Conservation (phyloP, 2,113 vertebrate species). For the Chionodraco myersi region DNA sequence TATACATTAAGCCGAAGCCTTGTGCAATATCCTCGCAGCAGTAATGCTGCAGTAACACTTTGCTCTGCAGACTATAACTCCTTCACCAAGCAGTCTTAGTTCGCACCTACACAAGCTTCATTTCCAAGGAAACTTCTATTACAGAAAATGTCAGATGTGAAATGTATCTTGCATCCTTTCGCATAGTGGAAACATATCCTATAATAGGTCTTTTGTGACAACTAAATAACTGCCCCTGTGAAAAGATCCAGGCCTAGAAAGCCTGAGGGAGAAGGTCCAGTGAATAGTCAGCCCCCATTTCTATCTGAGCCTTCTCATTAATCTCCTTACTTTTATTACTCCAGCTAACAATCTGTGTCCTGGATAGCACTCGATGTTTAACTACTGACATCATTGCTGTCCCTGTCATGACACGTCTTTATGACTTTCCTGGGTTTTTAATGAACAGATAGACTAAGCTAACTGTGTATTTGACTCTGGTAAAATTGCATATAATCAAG, state of each 20-base stretch:
- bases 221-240: conserved; percentile 22
- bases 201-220: conserved; percentile 39
- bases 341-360: conserved; percentile 28
- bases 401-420: background rate
- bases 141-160: background rate
- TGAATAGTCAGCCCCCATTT: conserved; percentile 40
- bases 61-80: conserved; percentile 12
- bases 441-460: background rate
- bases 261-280: conserved; percentile 29
- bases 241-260: background rate
- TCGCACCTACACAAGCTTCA: conserved; percentile 23
- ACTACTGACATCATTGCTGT: conserved; percentile 7
- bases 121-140: conserved; percentile 10
- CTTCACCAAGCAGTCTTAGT: background rate
- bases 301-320: conserved; percentile 54
- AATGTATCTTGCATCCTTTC: background rate
- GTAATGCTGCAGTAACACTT: conserved; percentile 23
- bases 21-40: conserved; percentile 37
- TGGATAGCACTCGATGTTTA: conserved; percentile 29
- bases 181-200: conserved; percentile 21
- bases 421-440: background rate
- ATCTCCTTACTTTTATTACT: conserved; percentile 31
- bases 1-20: conserved; percentile 66
- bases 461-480: background rate
- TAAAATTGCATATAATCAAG: conserved; percentile 15